These are phyloP conservation scores for Lutjanus erythropterus DNA, from an alignment of 2,113 vertebrate genomes.

Conservation along the genomic window DNA sequence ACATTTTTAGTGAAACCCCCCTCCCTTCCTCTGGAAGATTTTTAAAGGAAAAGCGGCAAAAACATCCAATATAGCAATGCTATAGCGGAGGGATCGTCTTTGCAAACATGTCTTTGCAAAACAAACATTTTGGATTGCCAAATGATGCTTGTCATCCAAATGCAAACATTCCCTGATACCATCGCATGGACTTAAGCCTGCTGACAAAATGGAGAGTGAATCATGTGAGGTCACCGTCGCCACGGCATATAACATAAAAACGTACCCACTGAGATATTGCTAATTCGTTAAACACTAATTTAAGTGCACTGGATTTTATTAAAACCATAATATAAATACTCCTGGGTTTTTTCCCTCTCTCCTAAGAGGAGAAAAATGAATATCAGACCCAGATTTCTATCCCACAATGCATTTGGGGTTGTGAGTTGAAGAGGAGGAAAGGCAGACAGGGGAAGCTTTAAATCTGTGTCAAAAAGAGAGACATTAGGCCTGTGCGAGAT, in stretches of 20 bases:
- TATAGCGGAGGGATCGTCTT: constrained; percentile 39
- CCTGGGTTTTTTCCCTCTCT: constrained; percentile 57
- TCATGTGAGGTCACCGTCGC: constrained; percentile 25
- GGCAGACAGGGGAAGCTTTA: constrained; percentile 68
- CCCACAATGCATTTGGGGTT: constrained; percentile 73
- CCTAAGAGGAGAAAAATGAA: constrained; percentile 68
- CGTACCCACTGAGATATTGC: constrained; percentile 33
- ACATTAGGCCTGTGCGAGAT: constrained; percentile 76
- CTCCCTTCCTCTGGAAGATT: neutral
- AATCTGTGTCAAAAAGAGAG: constrained; percentile 82
- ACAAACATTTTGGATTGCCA: constrained; percentile 68
- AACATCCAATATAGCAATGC: constrained; percentile 45
- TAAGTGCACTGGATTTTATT: constrained; percentile 60
- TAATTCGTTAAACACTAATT: constrained; percentile 64
- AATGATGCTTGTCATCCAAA: constrained; percentile 70
- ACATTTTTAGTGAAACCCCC: constrained; percentile 66
- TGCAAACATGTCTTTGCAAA: constrained; percentile 58
- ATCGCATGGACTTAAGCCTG: constrained; percentile 53
- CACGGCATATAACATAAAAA: constrained; percentile 28
- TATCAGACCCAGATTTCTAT: constrained; percentile 76
- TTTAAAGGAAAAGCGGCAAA: constrained; percentile 58
- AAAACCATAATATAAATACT: constrained; percentile 72
- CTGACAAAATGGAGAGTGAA: constrained; percentile 57
- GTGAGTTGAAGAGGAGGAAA: constrained; percentile 49
- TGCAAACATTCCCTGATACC: constrained; percentile 64